Conservation (phyloP, 1,140 invertebrate genomes). For the Papilio aristodemus region DNA sequence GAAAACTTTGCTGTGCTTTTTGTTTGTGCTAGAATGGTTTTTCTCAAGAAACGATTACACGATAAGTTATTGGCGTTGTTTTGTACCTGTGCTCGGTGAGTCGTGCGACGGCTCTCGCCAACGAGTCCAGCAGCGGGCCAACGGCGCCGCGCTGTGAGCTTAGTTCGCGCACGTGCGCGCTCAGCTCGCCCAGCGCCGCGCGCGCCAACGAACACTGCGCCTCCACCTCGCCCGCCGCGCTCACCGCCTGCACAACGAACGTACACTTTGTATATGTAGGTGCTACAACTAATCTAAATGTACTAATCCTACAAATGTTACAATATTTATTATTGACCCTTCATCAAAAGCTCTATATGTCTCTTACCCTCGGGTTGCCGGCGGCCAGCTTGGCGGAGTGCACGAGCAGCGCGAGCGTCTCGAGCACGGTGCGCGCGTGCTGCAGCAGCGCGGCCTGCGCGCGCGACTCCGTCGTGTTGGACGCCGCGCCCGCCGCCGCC, state of each 20-base stretch:
- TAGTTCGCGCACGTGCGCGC: slow-evolving; percentile 90
- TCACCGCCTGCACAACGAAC: slow-evolving; percentile 81
- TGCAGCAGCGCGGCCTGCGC: slow-evolving; percentile 94
- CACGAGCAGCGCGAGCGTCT: slow-evolving; percentile 92
- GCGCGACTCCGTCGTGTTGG: slow-evolving; percentile 93
- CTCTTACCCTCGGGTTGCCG: slow-evolving; percentile 91
- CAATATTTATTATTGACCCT: too few species aligned
- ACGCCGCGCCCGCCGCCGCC: slow-evolving; percentile 92
- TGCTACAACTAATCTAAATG: not conserved
- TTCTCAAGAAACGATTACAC: too few species aligned
- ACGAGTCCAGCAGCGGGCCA: slow-evolving; percentile 93
- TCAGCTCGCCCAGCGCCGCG: slow-evolving; percentile 90
- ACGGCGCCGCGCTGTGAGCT: slow-evolving; percentile 93
- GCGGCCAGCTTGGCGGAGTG: slow-evolving; percentile 93
- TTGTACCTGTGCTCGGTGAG: slow-evolving; percentile 85
- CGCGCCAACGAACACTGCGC: slow-evolving; percentile 89
- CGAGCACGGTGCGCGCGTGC: slow-evolving; percentile 96
- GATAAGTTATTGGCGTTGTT: not conserved
- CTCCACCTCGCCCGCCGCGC: slow-evolving; percentile 91
- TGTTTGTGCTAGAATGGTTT: too few species aligned
- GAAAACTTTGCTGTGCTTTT: too few species aligned
- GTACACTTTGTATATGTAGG: not conserved
- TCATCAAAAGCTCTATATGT: too few species aligned
- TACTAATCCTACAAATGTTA: not conserved
- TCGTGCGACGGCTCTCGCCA: slow-evolving; percentile 91